Evolutionary conservation across 1,140 invertebrate species (phyloP).

Genomic region (Bactericera cockerelli): DNA sequence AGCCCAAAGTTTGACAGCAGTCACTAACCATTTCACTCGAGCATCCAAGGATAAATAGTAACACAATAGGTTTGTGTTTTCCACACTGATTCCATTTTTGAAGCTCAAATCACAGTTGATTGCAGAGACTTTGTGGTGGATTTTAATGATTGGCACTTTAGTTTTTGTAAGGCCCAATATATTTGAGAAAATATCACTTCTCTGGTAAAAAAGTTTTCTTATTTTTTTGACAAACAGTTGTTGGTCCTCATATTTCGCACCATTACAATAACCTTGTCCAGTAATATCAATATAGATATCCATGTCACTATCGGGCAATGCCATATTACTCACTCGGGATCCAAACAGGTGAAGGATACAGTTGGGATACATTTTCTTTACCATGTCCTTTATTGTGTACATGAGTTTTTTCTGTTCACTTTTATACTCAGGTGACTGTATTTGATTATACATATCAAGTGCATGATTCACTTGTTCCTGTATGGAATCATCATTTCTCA

Average conservation of each 20-base stretch:
- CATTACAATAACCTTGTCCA: not conserved
- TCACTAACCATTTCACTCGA: conserved; percentile 25
- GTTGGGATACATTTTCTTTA: not conserved
- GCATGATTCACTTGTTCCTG: not conserved
- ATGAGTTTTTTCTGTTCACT: not conserved
- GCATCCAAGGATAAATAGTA: conserved; percentile 26
- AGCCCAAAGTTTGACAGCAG: conserved; percentile 36
- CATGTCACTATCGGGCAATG: conserved; percentile 31
- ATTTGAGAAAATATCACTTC: not conserved
- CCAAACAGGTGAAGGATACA: conserved; percentile 28
- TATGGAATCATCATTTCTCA: not conserved
- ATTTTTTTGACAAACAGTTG: conserved; percentile 5
- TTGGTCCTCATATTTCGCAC: not conserved
- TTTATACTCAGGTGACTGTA: not conserved
- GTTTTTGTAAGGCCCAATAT: not conserved
- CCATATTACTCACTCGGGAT: conserved; percentile 31
- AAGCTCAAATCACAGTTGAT: conserved; percentile 40
- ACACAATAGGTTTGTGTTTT: conserved; percentile 36
- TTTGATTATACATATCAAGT: not conserved
- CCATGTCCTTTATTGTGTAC: not conserved
- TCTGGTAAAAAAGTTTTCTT: not conserved
- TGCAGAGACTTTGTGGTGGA: conserved; percentile 29
- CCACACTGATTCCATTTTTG: conserved; percentile 34
- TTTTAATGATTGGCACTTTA: conserved; percentile 37
- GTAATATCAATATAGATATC: conserved; percentile 34